These are phyloP conservation scores for Malurus elegans DNA, from an alignment of 2,113 vertebrate genomes.

Conservation along the genomic window DNA sequence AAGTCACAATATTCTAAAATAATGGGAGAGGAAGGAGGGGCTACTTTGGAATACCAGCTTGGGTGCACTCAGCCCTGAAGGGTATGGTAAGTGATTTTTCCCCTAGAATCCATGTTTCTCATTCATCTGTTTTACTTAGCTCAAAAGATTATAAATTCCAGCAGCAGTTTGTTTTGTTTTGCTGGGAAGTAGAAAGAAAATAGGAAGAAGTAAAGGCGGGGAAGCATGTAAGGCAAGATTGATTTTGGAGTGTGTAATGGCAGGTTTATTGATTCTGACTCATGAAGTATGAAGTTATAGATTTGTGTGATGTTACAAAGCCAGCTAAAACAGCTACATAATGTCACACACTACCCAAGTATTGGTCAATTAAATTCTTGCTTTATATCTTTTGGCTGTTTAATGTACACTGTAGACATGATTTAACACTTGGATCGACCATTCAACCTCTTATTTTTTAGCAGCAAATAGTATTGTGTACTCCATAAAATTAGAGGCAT, in stretches of 20 bases:
- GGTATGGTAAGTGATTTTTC: background rate
- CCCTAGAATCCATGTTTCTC: background rate
- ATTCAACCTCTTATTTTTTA: background rate
- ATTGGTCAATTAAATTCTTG: conserved; percentile 18
- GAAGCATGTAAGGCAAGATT: background rate
- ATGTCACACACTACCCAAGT: background rate
- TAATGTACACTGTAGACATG: background rate
- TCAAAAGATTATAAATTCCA: background rate
- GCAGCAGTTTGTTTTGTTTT: background rate
- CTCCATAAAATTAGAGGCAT: background rate
- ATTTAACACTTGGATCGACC: background rate
- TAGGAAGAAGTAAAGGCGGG: background rate
- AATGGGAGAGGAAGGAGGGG: background rate
- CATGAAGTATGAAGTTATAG: conserved; percentile 43
- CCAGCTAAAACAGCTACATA: conserved; percentile 13
- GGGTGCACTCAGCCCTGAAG: background rate
- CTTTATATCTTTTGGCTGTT: conserved; percentile 10
- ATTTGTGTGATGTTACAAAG: conserved; percentile 19
- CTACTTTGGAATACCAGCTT: background rate
- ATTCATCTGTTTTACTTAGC: background rate
- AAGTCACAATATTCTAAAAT: background rate
- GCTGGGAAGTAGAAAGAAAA: background rate
- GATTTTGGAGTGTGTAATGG: conserved; percentile 17
- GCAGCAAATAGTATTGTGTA: background rate
- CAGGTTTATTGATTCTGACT: conserved; percentile 48